Evolutionary conservation across 2,113 vertebrate genomes (phyloP), one percentile per base, ranked within the genome.

Genomic region (Leucoraja erinaceus): DNA sequence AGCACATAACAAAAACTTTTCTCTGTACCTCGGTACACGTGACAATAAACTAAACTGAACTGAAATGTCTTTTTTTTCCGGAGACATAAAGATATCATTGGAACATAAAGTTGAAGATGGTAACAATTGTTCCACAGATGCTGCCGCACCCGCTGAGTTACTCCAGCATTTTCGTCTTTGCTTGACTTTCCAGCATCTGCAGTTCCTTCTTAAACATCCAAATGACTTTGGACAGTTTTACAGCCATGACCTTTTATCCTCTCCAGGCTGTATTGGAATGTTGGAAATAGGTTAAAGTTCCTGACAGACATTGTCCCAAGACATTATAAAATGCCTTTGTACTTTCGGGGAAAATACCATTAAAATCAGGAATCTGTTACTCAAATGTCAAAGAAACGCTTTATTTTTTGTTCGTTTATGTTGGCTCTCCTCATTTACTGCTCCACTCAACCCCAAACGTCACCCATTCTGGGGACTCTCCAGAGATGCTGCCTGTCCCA

Each of bases 171-270:
- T 47, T 47, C 3, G 38, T 47, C 38, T 47, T 1, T 3, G 1
- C 3, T 47, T 3, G 38, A 47, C 3, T 47, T 47, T 47, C 1
- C 38, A 47, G 38, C 38, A 47, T 47, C 38, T 47, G 38, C 38
- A 47, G 38, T 47, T 47, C 38, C 38, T 47, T 47, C 38, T 47
- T 47, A 47, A 47, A 47, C 38, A 47, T 88, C 59, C 14, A 88
- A 88, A 31, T 88, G 83, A n/a, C 59, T 88, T 88, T 12, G 16
- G 83, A 88, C 83, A 88, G 83, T n/a, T 88, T 88, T 66, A 61
- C 16, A 31, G 59, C n/a, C 12, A 18, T 88, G 63, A 31, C 28
- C 63, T 63, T 63, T 5, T n/a, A 18, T 18, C 5, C 83, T 31
- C 59, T 16, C 22, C 22, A 88, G 83, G 61, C 61, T n/a, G 18